Percentiles rank a stretch among this genome's conserved stretches.
phyloP scores from a whole-genome alignment of 2,888 invertebrate species.

The Campopleginae sp. region DNA sequence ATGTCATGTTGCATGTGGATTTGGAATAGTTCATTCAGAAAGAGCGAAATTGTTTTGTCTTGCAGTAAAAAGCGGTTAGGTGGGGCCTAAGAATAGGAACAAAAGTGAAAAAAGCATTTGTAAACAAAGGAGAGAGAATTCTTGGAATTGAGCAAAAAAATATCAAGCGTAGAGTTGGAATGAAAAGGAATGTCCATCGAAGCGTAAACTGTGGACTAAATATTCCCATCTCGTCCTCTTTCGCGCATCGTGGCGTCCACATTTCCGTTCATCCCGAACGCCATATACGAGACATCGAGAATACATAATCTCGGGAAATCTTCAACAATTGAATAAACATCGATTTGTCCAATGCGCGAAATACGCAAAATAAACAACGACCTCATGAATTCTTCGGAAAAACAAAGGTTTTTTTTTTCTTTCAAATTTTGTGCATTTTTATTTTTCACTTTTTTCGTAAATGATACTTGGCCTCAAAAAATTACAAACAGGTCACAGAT shows the following conservation, averaged over 20 bases:
- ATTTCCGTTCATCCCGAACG: background rate
- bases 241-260: conserved; percentile 11
- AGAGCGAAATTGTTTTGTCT: background rate
- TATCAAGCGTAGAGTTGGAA: background rate
- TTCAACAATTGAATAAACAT: background rate
- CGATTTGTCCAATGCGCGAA: background rate
- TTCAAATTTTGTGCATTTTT: background rate
- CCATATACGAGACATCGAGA: background rate
- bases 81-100: background rate
- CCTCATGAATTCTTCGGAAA: background rate
- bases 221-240: background rate
- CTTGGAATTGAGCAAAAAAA: background rate
- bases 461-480: background rate
- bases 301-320: background rate
- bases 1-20: conserved; percentile 5
- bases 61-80: background rate
- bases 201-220: background rate
- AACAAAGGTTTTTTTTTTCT: background rate
- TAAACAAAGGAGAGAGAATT: background rate
- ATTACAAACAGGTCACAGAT: background rate
- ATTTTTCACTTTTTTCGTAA: background rate
- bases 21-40: conserved; percentile 9
- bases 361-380: background rate
- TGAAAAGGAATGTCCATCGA: background rate
- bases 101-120: background rate